Evolutionary conservation across 2,797 vertebrate genomes (phyloP).

Genomic region (Neostethus bicornis): DNA sequence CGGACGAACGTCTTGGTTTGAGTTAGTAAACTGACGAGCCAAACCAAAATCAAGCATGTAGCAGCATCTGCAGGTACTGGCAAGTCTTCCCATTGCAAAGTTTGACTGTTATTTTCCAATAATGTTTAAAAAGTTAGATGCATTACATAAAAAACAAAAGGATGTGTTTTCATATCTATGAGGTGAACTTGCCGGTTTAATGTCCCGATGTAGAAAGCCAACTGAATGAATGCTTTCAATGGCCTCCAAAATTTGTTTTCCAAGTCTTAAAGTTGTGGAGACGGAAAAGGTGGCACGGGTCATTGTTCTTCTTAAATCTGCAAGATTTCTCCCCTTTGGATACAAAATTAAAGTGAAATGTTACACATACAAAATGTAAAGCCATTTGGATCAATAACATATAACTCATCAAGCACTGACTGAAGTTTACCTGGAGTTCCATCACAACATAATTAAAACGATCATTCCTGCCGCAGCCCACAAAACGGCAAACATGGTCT

Average conservation of each 20-base stretch:
- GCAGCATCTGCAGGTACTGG: constrained; percentile 94
- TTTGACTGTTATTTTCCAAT: constrained; percentile 86
- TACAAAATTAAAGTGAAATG: not conserved
- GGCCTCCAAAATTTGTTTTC: constrained; percentile 94
- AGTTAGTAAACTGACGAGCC: constrained; percentile 95
- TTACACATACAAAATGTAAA: not conserved
- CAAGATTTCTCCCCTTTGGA: constrained; percentile 92
- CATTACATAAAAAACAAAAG: not conserved
- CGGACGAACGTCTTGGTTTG: constrained; percentile 92
- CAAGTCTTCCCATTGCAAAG: constrained; percentile 93
- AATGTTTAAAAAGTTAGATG: constrained; percentile 11
- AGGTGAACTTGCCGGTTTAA: constrained; percentile 90
- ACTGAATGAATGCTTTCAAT: constrained; percentile 99
- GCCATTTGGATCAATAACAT: not conserved
- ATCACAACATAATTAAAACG: constrained; percentile 99
- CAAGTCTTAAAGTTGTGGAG: constrained; percentile 93
- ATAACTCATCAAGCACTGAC: not conserved
- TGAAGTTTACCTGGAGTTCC: constrained; percentile 91
- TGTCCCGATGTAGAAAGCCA: constrained; percentile 96
- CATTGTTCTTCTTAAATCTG: constrained; percentile 94
- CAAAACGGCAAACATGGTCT: constrained; percentile 98
- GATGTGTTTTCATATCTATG: not conserved
- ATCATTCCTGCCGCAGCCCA: constrained; percentile 97
- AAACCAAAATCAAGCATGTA: constrained; percentile 98
- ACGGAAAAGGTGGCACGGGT: constrained; percentile 89